These are phyloP conservation scores for Leiothrix lutea DNA, from an alignment of 2,113 vertebrate genomes.

Conservation along the genomic window DNA sequence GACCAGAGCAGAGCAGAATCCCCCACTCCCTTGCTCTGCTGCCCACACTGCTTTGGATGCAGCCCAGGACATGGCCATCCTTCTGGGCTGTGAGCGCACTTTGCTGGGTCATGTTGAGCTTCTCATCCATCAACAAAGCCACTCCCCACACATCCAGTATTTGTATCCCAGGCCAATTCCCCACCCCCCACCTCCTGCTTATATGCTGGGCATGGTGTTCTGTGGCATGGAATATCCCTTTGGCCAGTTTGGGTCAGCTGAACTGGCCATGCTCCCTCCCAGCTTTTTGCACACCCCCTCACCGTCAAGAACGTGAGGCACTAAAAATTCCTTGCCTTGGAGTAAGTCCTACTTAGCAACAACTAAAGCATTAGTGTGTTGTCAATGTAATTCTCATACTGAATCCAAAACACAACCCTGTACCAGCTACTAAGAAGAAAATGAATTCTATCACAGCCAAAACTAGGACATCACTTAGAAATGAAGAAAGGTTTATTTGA, in stretches of 20 bases:
- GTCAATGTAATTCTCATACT: not conserved
- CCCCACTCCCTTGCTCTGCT: not conserved
- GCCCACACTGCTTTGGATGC: accelerated
- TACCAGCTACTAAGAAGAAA: not conserved
- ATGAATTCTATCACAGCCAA: not conserved
- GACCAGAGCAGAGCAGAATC: not conserved
- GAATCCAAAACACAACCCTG: not conserved
- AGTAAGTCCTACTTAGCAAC: not conserved
- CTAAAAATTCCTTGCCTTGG: not conserved
- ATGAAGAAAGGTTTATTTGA: not conserved
- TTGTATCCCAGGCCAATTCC: not conserved
- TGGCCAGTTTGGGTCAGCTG: not conserved
- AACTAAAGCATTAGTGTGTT: not conserved
- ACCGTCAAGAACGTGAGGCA: accelerated
- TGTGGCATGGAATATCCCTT: not conserved
- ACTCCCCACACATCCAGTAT: not conserved
- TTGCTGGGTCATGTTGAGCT: not conserved
- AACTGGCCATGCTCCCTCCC: not conserved
- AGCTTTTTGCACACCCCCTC: not conserved
- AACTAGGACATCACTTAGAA: not conserved
- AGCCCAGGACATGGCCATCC: not conserved
- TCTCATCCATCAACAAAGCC: not conserved
- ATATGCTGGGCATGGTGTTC: too few species aligned
- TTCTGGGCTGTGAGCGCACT: not conserved
- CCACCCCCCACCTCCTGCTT: not conserved